phyloP scores from a whole-genome alignment of 2,888 invertebrate species.

The Argynnis bischoffii region DNA sequence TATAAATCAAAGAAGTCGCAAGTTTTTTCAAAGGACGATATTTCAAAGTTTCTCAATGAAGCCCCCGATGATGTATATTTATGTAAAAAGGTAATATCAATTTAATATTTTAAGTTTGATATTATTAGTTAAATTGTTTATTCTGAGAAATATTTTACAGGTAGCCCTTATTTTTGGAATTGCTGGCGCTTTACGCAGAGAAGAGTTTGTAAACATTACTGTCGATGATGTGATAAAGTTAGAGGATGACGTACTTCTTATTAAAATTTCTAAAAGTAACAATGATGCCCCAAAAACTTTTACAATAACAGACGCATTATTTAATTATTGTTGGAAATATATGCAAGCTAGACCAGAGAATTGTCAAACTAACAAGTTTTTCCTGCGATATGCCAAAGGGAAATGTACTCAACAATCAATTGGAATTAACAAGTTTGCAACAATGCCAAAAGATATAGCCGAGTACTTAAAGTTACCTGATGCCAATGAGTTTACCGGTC shows the following conservation, averaged over 20 bases:
- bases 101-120: background rate
- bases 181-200: background rate
- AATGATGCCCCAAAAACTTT: background rate
- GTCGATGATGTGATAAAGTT: background rate
- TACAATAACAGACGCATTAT: background rate
- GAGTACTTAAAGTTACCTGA: conserved; percentile 1
- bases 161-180: background rate
- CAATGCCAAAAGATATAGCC: background rate
- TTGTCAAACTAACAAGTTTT: background rate
- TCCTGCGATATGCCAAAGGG: background rate
- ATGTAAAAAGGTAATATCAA: background rate
- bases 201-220: background rate
- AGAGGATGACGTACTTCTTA: background rate
- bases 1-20: background rate
- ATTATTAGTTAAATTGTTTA: no score
- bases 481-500: background rate
- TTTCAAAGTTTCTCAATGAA: background rate
- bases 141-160: background rate
- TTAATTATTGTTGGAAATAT: background rate
- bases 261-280: background rate
- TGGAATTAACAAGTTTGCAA: background rate
- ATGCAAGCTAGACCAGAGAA: background rate
- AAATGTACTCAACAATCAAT: background rate
- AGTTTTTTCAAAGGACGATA: background rate
- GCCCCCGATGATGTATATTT: background rate